Conservation (phyloP, 2,888 invertebrate genomes). For the Siphlonurus alternatus region DNA sequence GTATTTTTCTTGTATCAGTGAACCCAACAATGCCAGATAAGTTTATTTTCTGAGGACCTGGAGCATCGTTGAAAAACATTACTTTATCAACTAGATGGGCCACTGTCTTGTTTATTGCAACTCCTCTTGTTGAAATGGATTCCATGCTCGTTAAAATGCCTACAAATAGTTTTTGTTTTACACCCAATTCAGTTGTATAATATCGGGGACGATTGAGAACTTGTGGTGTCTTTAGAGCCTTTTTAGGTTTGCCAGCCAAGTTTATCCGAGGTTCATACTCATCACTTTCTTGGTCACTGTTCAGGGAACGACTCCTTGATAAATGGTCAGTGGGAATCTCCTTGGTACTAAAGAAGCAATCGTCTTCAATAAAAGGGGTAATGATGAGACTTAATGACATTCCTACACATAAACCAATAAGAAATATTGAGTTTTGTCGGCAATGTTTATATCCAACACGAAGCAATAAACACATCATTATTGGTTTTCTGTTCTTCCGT, state of each 20-base stretch:
- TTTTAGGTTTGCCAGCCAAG: slow-evolving; percentile 28
- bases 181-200: slow-evolving; percentile 89
- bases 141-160: slow-evolving; percentile 66
- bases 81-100: slow-evolving; percentile 68
- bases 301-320: slow-evolving; percentile 14
- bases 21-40: slow-evolving; percentile 61
- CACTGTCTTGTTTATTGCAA: slow-evolving; percentile 79
- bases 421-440: slow-evolving; percentile 34
- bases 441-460: slow-evolving; percentile 2
- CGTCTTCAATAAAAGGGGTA: slow-evolving; percentile 28
- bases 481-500: not conserved
- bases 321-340: slow-evolving; percentile 10
- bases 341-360: slow-evolving; percentile 12
- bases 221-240: slow-evolving; percentile 32
- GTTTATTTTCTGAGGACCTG: slow-evolving; percentile 28
- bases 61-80: slow-evolving; percentile 51
- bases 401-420: slow-evolving; percentile 37
- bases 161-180: slow-evolving; percentile 73
- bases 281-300: slow-evolving; percentile 17
- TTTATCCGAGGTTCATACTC: slow-evolving; percentile 31
- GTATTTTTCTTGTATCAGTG: slow-evolving; percentile 55
- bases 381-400: slow-evolving; percentile 35
- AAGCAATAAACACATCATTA: too few species aligned
- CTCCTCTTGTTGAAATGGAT: slow-evolving; percentile 50
- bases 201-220: slow-evolving; percentile 71